phyloP scores from a whole-genome alignment of 2,888 invertebrate genomes.

The Sinhomidia bicolor region DNA sequence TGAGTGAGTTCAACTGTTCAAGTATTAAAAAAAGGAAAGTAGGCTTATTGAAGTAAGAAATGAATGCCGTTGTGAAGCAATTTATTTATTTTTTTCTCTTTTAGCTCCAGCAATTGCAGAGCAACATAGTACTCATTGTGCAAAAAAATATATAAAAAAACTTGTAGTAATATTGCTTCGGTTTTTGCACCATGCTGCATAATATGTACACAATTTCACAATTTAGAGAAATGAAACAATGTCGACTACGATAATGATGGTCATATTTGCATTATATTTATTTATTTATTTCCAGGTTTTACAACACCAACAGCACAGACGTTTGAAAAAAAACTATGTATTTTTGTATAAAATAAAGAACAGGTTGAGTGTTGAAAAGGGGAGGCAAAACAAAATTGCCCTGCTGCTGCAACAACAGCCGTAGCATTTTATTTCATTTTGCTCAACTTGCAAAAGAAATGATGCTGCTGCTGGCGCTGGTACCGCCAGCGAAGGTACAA shows the following conservation, averaged over 20 bases:
- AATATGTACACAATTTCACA: neutral
- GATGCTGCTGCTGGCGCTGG: neutral
- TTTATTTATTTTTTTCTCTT: neutral
- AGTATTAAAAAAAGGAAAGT: constrained; percentile 36
- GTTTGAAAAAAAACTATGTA: neutral
- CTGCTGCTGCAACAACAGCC: too few species aligned
- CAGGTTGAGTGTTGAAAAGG: neutral
- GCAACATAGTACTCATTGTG: neutral
- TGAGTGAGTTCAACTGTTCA: constrained; percentile 13
- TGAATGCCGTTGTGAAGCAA: constrained; percentile 15
- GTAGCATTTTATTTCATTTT: neutral
- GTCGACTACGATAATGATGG: neutral
- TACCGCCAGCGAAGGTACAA: neutral
- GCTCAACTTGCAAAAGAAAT: neutral
- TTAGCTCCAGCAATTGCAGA: too few species aligned
- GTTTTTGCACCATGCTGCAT: neutral
- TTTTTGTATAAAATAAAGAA: neutral
- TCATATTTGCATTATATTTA: neutral
- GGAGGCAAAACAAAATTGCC: neutral
- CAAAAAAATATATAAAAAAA: neutral
- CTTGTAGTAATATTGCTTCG: neutral
- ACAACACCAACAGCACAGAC: too few species aligned
- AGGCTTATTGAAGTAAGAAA: constrained; percentile 36
- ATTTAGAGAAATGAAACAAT: neutral
- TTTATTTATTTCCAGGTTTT: too few species aligned